Conservation (phyloP, 2,797 vertebrate species). For the Bothrops alternatus region DNA sequence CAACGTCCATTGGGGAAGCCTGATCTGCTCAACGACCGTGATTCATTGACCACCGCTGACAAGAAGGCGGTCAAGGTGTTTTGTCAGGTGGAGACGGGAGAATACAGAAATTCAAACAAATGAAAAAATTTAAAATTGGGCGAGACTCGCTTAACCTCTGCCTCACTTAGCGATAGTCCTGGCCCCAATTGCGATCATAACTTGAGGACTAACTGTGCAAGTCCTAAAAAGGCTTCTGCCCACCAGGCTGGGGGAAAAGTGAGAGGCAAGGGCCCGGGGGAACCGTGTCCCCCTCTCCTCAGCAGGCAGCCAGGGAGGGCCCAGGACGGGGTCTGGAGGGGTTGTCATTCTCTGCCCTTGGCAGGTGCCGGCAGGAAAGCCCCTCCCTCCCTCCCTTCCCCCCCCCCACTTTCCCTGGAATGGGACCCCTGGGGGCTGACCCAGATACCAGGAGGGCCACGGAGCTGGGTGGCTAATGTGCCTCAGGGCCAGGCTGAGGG, state of each 20-base stretch:
- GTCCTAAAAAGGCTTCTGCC: neutral
- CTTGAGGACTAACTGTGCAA: neutral
- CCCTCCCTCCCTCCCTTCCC: neutral
- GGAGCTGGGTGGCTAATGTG: neutral
- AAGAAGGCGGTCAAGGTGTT: neutral
- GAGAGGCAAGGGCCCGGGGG: neutral
- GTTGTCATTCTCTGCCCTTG: too few relatives aligned
- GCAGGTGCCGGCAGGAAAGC: neutral
- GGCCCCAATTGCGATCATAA: neutral
- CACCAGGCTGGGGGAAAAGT: neutral
- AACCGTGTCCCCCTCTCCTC: neutral
- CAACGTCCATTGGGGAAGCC: neutral
- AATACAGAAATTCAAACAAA: too few relatives aligned
- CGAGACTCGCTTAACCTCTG: neutral
- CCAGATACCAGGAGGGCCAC: neutral
- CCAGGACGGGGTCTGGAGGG: neutral
- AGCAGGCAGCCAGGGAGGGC: neutral
- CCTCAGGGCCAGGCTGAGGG: neutral
- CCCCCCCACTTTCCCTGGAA: neutral
- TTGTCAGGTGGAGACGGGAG: neutral
- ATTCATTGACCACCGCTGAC: neutral
- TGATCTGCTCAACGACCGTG: neutral
- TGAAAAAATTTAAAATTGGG: too few relatives aligned
- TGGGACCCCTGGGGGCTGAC: neutral
- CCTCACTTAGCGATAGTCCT: neutral